These are phyloP conservation scores for Aulostomus chinensis DNA, from an alignment of 2,797 vertebrate species.

Conservation along the genomic window DNA sequence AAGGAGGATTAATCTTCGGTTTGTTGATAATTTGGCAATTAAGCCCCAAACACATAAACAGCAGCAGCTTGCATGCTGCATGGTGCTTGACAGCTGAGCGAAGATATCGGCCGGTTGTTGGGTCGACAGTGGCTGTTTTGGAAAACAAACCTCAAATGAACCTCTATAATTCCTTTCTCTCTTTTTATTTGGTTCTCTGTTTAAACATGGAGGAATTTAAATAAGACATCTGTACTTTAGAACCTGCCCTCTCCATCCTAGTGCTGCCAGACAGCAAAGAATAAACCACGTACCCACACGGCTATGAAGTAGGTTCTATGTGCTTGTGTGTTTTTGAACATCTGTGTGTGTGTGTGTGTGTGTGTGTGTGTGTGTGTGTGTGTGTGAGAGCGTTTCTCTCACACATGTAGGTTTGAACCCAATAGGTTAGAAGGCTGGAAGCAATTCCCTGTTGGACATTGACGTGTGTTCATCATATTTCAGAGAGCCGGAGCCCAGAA, in stretches of 20 bases:
- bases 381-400: slow-evolving; percentile 9
- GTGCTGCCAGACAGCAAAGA: slow-evolving; percentile 16
- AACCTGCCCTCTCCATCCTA: slow-evolving; percentile 7
- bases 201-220: slow-evolving; percentile 31
- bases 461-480: slow-evolving; percentile 59
- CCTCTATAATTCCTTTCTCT: neutral
- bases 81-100: no score
- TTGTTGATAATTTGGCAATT: no score
- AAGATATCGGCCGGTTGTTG: no score
- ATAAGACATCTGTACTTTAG: neutral
- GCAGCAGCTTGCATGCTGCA: no score
- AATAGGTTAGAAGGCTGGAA: slow-evolving; percentile 59
- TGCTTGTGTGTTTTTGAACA: no score
- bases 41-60: no score
- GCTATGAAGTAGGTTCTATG: no score
- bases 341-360: slow-evolving; percentile 1
- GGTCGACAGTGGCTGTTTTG: no score
- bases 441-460: slow-evolving; percentile 34
- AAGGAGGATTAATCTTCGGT: no score
- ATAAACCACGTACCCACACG: slow-evolving; percentile 33
- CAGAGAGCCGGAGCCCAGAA: slow-evolving; percentile 35
- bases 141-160: neutral
- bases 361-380: slow-evolving; percentile 4
- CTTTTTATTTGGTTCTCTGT: neutral
- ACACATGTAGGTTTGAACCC: slow-evolving; percentile 19